Evolutionary conservation across 2,888 invertebrate genomes (phyloP), one percentile per base, ranked within the genome.

Genomic region (Podabrus alpinus): DNA sequence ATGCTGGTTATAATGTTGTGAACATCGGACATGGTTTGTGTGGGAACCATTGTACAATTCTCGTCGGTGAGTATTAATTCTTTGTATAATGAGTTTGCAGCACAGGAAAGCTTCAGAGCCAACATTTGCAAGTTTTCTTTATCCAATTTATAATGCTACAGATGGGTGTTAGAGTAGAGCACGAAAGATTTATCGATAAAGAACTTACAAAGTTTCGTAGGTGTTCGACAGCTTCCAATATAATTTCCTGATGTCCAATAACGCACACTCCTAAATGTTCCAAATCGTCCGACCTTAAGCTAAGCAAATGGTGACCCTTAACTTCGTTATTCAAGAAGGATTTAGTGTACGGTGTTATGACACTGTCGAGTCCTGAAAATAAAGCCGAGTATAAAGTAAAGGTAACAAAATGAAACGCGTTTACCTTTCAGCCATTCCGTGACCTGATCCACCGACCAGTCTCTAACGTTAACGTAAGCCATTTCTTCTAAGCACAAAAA

Each of bases 181-280:
- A 76, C 5, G 62, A 59, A 16, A 11, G 61, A 24, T 29, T 25
- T 15, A 24, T 25, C 11, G 69, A 25, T 69, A 71, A 68, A 10
- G 17, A 59, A 89, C 93, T 91, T 89, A 96, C 96, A 88, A 97
- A 95, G 88, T 96, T 94, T 81, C 95, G 89, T 66, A 98, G 90
- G 81, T 96, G 94, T 83, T 97, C 96, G 13, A 98, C 95, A 68
- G 97, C 97, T 87, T 97, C 97, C 66, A 98, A 89, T 78, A 98
- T 92, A 71, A 97, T 92, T 86, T 97, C 97, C 87, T 98, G 97
- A 86, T 98, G 97, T 10, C 98, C 98, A 78, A 98, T 92, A 85
- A 94, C 93, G 77, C 90, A 89, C 84, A 98, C 93, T 17, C 96
- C 95, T 71, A 98, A 90, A 85, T 94, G 92, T 84, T 96, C 94